phyloP scores from a whole-genome alignment of 2,113 vertebrate species.

The Odobenus rosmarus region DNA sequence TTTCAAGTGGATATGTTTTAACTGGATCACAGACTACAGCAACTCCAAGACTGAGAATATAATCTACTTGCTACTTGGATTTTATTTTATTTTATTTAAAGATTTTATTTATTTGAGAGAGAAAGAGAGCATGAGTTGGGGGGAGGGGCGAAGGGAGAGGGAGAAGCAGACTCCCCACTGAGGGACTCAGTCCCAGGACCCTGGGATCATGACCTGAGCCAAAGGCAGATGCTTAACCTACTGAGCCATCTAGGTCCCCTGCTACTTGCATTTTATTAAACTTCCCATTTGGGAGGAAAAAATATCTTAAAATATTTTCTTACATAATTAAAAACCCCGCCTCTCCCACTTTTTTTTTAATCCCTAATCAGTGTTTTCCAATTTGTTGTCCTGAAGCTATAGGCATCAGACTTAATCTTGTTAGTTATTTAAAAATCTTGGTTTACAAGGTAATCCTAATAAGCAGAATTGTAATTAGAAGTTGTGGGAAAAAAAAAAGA shows the following conservation, averaged over 20 bases:
- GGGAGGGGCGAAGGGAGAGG: no score
- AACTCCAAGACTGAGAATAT: not conserved
- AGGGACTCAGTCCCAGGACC: no score
- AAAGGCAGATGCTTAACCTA: no score
- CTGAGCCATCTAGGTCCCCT: no score
- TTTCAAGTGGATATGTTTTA: not conserved
- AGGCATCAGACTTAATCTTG: not conserved
- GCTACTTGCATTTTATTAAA: not conserved
- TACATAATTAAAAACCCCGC: not conserved
- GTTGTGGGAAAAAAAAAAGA: not conserved
- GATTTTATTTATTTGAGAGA: no score
- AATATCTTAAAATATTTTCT: not conserved
- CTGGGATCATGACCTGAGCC: no score
- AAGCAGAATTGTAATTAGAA: not conserved
- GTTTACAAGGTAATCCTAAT: not conserved
- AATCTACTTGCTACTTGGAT: not conserved
- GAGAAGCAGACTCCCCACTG: no score
- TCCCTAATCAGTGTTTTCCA: not conserved
- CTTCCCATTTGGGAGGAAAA: not conserved
- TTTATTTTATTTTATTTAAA: no score
- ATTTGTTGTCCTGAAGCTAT: not conserved
- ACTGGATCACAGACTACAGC: not conserved
- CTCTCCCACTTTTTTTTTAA: not conserved
- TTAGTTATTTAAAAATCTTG: not conserved
- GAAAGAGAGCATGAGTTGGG: no score